Percentiles rank a stretch among this genome's conserved stretches.
Conservation (phyloP, 2,113 vertebrate species). For the Opisthocomus hoazin region DNA sequence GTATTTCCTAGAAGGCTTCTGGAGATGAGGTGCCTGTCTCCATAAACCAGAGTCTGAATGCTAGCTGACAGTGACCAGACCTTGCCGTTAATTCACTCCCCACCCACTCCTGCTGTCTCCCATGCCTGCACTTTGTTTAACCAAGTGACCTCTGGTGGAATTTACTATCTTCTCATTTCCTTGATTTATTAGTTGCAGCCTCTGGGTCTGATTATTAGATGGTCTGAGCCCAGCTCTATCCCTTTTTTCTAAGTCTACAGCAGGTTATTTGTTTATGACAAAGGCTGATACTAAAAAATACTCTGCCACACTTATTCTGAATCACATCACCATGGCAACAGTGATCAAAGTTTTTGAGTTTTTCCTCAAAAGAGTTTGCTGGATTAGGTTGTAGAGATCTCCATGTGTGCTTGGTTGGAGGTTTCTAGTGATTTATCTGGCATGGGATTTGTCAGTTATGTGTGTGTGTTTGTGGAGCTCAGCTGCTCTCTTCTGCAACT, state of each 20-base stretch:
- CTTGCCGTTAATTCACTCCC: not conserved
- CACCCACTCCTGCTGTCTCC: not conserved
- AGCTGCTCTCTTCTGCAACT: not conserved
- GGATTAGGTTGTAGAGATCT: not conserved
- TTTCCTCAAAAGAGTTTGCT: conserved; percentile 31
- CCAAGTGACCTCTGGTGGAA: conserved; percentile 12
- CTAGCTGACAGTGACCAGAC: not conserved
- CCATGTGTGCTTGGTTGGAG: not conserved
- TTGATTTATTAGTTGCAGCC: conserved; percentile 16
- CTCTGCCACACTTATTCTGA: not conserved
- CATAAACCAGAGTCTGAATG: not conserved
- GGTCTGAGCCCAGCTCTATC: not conserved
- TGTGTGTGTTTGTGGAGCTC: not conserved
- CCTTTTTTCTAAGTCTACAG: not conserved
- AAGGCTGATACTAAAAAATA: conserved; percentile 9
- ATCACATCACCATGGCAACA: conserved; percentile 30
- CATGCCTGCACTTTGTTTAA: conserved; percentile 16
- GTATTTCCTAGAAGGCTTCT: not conserved
- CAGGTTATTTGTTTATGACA: conserved; percentile 47
- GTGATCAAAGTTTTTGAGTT: not conserved
- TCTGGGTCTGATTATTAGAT: not conserved
- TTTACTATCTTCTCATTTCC: not conserved
- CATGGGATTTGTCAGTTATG: not conserved
- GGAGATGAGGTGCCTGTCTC: not conserved
- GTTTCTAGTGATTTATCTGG: not conserved